Evolutionary conservation across 2,797 vertebrate species (phyloP).

Genomic region (Cuniculus paca): DNA sequence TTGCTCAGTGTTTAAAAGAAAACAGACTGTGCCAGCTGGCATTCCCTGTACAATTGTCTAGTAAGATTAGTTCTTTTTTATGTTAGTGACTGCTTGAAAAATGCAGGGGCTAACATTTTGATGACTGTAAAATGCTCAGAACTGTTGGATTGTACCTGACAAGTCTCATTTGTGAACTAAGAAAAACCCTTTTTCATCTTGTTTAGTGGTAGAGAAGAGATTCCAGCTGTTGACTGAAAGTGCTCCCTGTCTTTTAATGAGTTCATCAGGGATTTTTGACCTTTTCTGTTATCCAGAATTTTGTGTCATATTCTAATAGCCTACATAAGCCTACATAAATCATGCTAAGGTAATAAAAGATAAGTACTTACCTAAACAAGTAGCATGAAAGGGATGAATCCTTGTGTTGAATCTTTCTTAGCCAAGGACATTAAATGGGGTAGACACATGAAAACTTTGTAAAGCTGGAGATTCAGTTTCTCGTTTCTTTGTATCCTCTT

Average conservation of each 20-base stretch:
- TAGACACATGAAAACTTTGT: conserved; percentile 24
- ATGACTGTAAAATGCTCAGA: background rate
- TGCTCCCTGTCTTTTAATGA: background rate
- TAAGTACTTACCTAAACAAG: background rate
- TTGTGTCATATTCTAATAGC: background rate
- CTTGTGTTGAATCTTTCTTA: conserved; percentile 13
- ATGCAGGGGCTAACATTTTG: background rate
- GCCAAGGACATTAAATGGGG: background rate
- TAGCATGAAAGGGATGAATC: background rate
- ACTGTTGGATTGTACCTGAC: background rate
- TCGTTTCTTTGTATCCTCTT: background rate
- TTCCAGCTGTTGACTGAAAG: background rate
- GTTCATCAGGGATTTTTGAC: background rate
- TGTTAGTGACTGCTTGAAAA: background rate
- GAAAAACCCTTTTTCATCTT: background rate
- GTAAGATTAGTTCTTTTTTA: background rate
- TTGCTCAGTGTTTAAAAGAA: background rate
- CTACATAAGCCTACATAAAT: background rate
- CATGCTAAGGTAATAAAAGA: background rate
- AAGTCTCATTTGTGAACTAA: background rate
- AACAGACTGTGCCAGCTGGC: background rate
- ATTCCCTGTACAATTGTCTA: background rate
- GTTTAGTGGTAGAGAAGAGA: background rate
- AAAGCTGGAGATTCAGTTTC: background rate
- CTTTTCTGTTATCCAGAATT: background rate